A percentile compares a stretch with the other conserved stretches of the same genome.
Conservation (phyloP, 2,797 vertebrate species). For the Melanogrammus aeglefinus region DNA sequence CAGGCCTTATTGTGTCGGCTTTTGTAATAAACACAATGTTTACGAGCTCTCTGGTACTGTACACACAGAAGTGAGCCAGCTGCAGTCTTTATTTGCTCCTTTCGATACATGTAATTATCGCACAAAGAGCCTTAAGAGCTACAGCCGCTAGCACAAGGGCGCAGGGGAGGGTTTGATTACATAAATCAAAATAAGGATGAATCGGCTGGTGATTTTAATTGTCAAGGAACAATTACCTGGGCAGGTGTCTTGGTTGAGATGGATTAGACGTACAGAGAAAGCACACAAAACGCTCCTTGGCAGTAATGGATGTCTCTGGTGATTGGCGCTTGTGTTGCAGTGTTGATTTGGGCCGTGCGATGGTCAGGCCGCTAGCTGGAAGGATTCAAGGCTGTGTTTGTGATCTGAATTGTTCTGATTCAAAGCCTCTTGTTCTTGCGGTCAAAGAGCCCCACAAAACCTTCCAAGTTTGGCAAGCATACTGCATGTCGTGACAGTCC, state of each 20-base stretch:
- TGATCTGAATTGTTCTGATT: background rate
- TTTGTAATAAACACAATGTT: constrained; percentile 56
- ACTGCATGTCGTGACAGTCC: constrained; percentile 25
- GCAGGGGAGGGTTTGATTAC: constrained; percentile 38
- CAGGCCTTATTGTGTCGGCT: constrained; percentile 63
- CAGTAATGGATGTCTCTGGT: background rate
- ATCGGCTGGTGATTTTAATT: constrained; percentile 57
- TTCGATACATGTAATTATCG: constrained; percentile 68
- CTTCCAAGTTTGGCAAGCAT: background rate
- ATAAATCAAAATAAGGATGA: constrained; percentile 37
- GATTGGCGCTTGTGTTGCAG: background rate
- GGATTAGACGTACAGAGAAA: constrained; percentile 33
- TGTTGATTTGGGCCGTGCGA: no score
- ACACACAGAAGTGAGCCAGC: constrained; percentile 69
- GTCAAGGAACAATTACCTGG: constrained; percentile 48
- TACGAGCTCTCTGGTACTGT: constrained; percentile 67
- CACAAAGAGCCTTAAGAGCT: constrained; percentile 61
- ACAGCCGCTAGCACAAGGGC: constrained; percentile 58
- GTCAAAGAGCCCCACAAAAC: no score
- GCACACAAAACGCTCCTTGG: background rate
- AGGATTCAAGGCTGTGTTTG: no score
- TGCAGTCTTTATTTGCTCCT: constrained; percentile 65
- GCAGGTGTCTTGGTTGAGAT: constrained; percentile 63
- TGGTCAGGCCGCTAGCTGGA: no score
- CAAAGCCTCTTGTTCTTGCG: background rate